Conservation (phyloP, 1,140 invertebrate species). For the Ladona fulva region DNA sequence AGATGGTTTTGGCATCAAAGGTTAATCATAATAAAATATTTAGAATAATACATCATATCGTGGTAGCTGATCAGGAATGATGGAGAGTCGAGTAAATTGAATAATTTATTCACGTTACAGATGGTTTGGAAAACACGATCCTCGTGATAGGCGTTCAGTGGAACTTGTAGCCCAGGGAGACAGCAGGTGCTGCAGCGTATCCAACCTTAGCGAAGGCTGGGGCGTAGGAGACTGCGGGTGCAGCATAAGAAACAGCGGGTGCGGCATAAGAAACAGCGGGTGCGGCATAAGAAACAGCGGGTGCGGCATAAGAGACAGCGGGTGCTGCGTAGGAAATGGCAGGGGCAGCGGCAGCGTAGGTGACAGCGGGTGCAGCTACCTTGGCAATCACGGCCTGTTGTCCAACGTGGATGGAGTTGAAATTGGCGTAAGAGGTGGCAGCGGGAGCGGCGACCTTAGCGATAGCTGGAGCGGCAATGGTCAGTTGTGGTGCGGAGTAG, state of each 20-base stretch:
- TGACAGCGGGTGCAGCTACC: neutral
- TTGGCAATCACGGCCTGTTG: neutral
- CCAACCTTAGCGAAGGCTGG: neutral
- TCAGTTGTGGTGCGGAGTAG: neutral
- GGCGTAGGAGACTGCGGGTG: neutral
- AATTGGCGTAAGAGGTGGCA: neutral
- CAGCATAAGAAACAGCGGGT: neutral
- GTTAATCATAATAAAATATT: too few relatives aligned
- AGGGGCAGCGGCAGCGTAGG: neutral
- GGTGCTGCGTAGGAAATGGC: neutral
- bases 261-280: neutral
- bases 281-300: neutral
- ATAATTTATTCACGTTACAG: too few relatives aligned
- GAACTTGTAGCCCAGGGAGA: neutral
- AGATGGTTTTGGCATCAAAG: too few relatives aligned
- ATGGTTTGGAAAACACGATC: too few relatives aligned
- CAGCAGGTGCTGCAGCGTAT: neutral
- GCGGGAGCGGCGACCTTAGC: neutral
- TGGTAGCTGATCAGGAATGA: too few relatives aligned
- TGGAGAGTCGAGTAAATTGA: too few relatives aligned
- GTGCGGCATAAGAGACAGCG: neutral
- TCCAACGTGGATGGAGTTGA: neutral
- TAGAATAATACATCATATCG: too few relatives aligned
- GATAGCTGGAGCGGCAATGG: neutral
- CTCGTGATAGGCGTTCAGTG: neutral